Percentiles rank a stretch among this genome's conserved stretches.
phyloP scores from a whole-genome alignment of 2,888 invertebrate genomes.

The Psylliodes chrysocephalus region DNA sequence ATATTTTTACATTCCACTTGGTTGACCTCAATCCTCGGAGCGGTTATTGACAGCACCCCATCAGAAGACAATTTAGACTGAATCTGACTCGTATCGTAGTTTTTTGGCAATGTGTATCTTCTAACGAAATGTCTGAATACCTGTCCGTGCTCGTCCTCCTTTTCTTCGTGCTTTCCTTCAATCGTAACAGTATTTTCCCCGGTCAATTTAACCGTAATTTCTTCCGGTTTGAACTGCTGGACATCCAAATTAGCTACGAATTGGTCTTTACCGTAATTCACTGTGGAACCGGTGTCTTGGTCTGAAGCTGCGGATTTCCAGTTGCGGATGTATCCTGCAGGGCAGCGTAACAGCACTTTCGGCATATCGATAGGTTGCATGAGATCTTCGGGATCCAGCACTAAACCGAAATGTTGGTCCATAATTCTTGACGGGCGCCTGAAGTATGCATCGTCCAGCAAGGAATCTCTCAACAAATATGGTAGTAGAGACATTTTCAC shows the following conservation, averaged over 20 bases:
- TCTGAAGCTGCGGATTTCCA: conserved; percentile 37
- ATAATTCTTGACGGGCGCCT: conserved; percentile 35
- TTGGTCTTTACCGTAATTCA: conserved; percentile 28
- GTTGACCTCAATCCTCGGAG: conserved; percentile 63
- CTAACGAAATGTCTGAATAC: conserved; percentile 82
- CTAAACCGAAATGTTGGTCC: conserved; percentile 37
- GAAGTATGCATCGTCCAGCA: no score
- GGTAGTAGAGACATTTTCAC: conserved; percentile 35
- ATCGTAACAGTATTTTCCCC: no score
- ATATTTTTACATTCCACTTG: conserved; percentile 25
- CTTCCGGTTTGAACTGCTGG: no score
- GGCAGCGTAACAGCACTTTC: conserved; percentile 27
- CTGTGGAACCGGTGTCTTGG: conserved; percentile 12
- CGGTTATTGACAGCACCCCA: conserved; percentile 76
- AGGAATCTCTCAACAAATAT: conserved; percentile 30
- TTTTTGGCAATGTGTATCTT: conserved; percentile 78
- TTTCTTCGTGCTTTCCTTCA: conserved; percentile 84
- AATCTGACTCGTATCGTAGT: conserved; percentile 77
- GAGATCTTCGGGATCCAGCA: conserved; percentile 36
- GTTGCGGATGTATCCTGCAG: conserved; percentile 42
- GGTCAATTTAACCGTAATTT: no score
- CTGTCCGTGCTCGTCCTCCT: conserved; percentile 78
- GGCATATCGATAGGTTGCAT: conserved; percentile 30
- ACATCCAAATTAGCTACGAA: conserved; percentile 39
- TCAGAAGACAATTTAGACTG: conserved; percentile 80